Percentiles rank a stretch among this genome's conserved stretches.
phyloP scores from a whole-genome alignment of 30 jellyfish, hydroid and myxozoan genomes.

The Aurelia sp. region DNA sequence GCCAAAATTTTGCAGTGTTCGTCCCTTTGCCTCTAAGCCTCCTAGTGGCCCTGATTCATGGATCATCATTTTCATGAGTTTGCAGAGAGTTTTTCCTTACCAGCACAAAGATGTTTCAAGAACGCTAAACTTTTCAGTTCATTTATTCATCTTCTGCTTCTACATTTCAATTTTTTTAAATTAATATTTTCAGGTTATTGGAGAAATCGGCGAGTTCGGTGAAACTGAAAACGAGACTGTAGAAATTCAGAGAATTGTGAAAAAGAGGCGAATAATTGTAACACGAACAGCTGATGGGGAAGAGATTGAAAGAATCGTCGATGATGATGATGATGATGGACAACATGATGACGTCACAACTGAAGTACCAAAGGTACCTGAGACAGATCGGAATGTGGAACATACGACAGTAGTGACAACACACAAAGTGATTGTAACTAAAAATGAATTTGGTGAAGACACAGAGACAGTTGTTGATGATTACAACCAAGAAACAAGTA shows the following conservation, averaged over 20 bases:
- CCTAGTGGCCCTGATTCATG: too few relatives aligned
- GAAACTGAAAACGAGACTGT: slow-evolving; percentile 52
- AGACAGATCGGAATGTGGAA: not conserved
- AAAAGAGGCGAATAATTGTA: slow-evolving; percentile 50
- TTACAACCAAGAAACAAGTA: not conserved
- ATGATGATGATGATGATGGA: slow-evolving; percentile 4
- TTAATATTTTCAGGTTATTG: slow-evolving; percentile 42
- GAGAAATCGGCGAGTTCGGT: slow-evolving; percentile 64
- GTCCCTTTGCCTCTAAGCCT: too few relatives aligned
- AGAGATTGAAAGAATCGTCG: slow-evolving; percentile 10
- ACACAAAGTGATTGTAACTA: slow-evolving; percentile 44
- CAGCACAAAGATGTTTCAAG: too few relatives aligned
- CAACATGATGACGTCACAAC: not conserved
- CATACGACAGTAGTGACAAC: slow-evolving; percentile 43
- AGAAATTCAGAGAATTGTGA: slow-evolving; percentile 51
- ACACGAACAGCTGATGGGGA: slow-evolving; percentile 36
- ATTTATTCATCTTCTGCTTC: not conserved
- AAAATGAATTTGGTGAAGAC: slow-evolving; percentile 68
- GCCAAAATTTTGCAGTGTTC: too few relatives aligned
- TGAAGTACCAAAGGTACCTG: not conserved
- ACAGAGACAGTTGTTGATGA: slow-evolving; percentile 54
- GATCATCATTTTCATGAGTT: too few relatives aligned
- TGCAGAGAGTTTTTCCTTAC: too few relatives aligned
- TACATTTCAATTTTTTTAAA: not conserved
- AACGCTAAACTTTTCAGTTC: not conserved